Evolutionary conservation across 2,888 invertebrate genomes (phyloP), one percentile per base, ranked within the genome.

Genomic region (Itoplectis maculator): DNA sequence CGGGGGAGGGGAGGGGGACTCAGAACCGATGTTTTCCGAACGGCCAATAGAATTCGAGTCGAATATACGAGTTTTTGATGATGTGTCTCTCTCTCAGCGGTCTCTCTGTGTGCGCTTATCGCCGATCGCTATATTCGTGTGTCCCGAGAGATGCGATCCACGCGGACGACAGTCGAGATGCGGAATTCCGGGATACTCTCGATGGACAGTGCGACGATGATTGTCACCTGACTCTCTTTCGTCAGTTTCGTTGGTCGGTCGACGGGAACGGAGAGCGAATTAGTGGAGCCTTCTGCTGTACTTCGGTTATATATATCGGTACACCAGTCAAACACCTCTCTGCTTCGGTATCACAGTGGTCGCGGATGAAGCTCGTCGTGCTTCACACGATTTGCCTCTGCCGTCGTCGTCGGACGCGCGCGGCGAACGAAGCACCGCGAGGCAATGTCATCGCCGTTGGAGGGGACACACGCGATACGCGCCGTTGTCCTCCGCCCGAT

Each of bases 11-110:
- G 29, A 5, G 29, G 29, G 29, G 29, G 29, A 5, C 5, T 29
- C 37, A 82, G 83, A 84, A 85, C 88, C 87, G 87, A 90, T 90
- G 89, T 90, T 90, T 91, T 90, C 86, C 86, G 89, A 90, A 90
- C 88, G 89, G 88, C 87, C 82, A 82, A 59, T 87, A 89, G 85
- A 63, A 37, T n/a, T n/a, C 84, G 23, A 29, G 56, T 47, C 88
- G 86, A 86, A 90, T 90, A 87, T 88, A 87, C 86, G 87, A 45
- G 54, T 75, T 87, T 86, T 87, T 87, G 87, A 86, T 88, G 88
- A 89, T 89, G 88, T 88, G 87, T 89, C 29, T 89, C 89, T 89
- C 29, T 89, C 89, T 80, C 42, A 20, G 29, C 29, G 59, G 15
- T 42, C 54, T 66, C 2, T 54, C 29, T 11, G 42, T 23, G 61